Percentiles rank a stretch among this genome's conserved stretches.
Conservation (phyloP, 2,888 invertebrate genomes). For the Morpho achilles region DNA sequence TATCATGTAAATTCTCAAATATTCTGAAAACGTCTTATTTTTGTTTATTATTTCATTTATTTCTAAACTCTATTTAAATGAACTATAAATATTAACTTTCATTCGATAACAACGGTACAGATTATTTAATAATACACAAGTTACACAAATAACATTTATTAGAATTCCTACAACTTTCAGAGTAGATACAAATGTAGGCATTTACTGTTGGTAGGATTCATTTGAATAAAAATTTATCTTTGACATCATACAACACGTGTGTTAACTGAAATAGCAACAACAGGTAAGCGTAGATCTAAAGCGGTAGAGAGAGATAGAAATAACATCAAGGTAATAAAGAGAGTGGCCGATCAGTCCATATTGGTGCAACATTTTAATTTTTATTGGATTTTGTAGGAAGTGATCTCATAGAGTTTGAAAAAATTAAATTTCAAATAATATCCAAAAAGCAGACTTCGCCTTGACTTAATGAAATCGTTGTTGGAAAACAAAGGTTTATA, state of each 20-base stretch:
- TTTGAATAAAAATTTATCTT: slow-evolving; percentile 38
- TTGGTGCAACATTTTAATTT: slow-evolving; percentile 53
- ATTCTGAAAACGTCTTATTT: too few species aligned
- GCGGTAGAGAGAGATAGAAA: slow-evolving; percentile 46
- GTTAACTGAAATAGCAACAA: slow-evolving; percentile 44
- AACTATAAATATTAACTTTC: too few species aligned
- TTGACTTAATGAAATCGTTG: slow-evolving; percentile 8
- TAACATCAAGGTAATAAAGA: slow-evolving; percentile 58
- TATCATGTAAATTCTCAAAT: too few species aligned
- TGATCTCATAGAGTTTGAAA: slow-evolving; percentile 53
- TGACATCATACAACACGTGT: slow-evolving; percentile 59
- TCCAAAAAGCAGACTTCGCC: slow-evolving; percentile 15
- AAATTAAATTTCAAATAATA: slow-evolving; percentile 20
- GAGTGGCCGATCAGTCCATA: slow-evolving; percentile 48
- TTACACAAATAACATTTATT: too few species aligned
- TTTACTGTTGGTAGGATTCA: background rate
- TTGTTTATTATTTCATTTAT: too few species aligned
- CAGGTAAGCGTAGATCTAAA: slow-evolving; percentile 37
- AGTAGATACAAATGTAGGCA: slow-evolving; percentile 9
- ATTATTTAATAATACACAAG: too few species aligned
- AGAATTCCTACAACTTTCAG: background rate
- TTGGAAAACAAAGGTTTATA: background rate
- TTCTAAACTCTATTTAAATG: too few species aligned
- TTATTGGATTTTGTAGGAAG: slow-evolving; percentile 57
- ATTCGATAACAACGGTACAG: too few species aligned